Base-by-base conservation (phyloP, 2,113 vertebrate genomes). In the Entomyzon cyanotis region DNA sequence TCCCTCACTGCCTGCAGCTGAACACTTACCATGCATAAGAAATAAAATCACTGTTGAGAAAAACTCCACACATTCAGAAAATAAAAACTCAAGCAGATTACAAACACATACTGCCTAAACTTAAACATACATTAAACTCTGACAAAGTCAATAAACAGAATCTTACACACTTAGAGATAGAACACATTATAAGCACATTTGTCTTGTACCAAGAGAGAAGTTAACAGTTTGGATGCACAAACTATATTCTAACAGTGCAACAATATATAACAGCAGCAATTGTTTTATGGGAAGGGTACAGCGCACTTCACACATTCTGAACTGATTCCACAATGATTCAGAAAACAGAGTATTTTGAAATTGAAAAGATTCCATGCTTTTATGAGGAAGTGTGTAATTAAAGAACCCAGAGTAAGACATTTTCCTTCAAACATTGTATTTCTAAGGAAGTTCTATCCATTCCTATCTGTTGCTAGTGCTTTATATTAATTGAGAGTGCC, bases 21-120 rank as follows among this genome's bases (percentile, higher is more conserved):
- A 95, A 95, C 85, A 90, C 69, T 94, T 95, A 92, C 64, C 95
- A 82, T 73, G 84, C 81, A 22, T 94, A 96, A 95, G 90, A 97
- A 97, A 95, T 44, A 96, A 93, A 77, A 73, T 62, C 44, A 87
- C 75, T 80, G 73, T 71, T 95, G 60, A 93, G 80, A 93, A 95
- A 89, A 95, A 89, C 31, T 68, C 81, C 78, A 64, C 71, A 64
- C 12, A 49, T 71, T 84, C 87, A 91, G 83, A 65, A 82, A 88
- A 84, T 53, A 87, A 84, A 93, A 55, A 75, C 22, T 17, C 64
- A 96, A 91, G 55, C 42, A 60, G 49, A 96, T 95, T 58, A 82
- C 79, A 97, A 96, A 95, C 83, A 97, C 76, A 70, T 50, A 50
- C 24, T 68, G 58, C 94, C 92, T 91, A 86, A 85, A 85, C 39